These are phyloP conservation scores for Xylocampa areola DNA, from an alignment of 2,888 invertebrate species.

Conservation along the genomic window DNA sequence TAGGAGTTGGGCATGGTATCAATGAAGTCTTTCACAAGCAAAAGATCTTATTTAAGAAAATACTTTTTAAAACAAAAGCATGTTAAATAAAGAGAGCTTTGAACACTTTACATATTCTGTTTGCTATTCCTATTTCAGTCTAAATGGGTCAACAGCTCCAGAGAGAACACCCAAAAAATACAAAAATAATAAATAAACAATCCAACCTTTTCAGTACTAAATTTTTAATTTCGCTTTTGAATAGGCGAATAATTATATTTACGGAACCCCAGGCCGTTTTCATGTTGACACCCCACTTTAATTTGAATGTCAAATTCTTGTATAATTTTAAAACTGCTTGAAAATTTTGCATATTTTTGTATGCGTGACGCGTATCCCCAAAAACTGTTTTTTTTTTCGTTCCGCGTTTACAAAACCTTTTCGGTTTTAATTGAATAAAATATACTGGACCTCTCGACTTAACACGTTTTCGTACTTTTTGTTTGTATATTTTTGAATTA, in stretches of 20 bases:
- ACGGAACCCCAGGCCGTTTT: constrained; percentile 53
- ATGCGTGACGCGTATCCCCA: constrained; percentile 52
- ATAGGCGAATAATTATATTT: constrained; percentile 74
- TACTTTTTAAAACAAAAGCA: neutral
- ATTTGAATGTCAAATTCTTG: constrained; percentile 68
- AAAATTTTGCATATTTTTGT: constrained; percentile 71
- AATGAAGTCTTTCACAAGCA: too few relatives aligned
- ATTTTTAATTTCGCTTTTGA: constrained; percentile 60
- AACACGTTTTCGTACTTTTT: constrained; percentile 45
- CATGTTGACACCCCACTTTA: constrained; percentile 71
- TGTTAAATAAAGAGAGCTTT: neutral
- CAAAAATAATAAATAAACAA: constrained; percentile 13
- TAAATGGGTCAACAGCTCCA: constrained; percentile 27
- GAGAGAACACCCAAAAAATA: constrained; percentile 13
- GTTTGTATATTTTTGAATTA: constrained; percentile 29
- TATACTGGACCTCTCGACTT: constrained; percentile 47
- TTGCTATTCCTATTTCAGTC: neutral
- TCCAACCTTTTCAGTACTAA: constrained; percentile 11
- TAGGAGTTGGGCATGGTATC: too few relatives aligned
- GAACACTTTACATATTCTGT: neutral
- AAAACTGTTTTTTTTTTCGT: constrained; percentile 50
- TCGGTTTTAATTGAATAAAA: constrained; percentile 58
- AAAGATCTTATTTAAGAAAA: too few relatives aligned
- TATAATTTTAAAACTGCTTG: constrained; percentile 70
- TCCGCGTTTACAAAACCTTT: constrained; percentile 44